A percentile compares a stretch with the other conserved stretches of the same genome.
Evolutionary conservation across 2,113 vertebrate species (phyloP).

Genomic region (Asarcornis scutulata): DNA sequence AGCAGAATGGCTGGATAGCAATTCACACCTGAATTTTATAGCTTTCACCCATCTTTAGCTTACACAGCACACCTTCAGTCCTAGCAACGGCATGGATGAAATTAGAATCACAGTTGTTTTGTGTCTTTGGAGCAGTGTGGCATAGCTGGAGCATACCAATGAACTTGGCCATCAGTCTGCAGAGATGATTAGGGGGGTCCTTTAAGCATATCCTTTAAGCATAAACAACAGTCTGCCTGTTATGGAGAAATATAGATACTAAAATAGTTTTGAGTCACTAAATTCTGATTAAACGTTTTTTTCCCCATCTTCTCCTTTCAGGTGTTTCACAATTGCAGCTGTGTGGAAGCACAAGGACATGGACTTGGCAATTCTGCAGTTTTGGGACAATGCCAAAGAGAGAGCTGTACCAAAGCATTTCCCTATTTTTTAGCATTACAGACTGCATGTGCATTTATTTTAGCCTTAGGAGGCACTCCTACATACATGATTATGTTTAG

Average conservation of each 20-base stretch:
- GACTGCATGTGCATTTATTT: conserved; percentile 80
- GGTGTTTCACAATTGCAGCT: conserved; percentile 90
- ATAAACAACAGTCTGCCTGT: neutral
- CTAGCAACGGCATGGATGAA: neutral
- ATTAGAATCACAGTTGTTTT: neutral
- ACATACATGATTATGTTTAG: conserved; percentile 87
- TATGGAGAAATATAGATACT: neutral
- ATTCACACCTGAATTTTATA: neutral
- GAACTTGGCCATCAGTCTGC: neutral
- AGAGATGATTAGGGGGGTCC: neutral
- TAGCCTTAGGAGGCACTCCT: conserved; percentile 81
- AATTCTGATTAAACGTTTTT: neutral
- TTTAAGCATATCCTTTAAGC: neutral
- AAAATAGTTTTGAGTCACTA: neutral
- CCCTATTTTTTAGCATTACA: conserved; percentile 85
- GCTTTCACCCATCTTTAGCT: neutral
- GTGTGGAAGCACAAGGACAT: conserved; percentile 73
- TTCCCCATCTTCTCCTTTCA: conserved; percentile 55
- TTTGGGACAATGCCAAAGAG: conserved; percentile 84
- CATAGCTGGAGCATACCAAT: neutral
- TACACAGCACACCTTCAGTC: neutral
- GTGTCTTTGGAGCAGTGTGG: neutral
- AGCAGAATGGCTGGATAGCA: neutral
- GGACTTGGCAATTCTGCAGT: conserved; percentile 78
- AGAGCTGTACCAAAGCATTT: conserved; percentile 81